Base-by-base conservation (phyloP, 1,140 invertebrate species). In the Acromyrmex charruanus region DNA sequence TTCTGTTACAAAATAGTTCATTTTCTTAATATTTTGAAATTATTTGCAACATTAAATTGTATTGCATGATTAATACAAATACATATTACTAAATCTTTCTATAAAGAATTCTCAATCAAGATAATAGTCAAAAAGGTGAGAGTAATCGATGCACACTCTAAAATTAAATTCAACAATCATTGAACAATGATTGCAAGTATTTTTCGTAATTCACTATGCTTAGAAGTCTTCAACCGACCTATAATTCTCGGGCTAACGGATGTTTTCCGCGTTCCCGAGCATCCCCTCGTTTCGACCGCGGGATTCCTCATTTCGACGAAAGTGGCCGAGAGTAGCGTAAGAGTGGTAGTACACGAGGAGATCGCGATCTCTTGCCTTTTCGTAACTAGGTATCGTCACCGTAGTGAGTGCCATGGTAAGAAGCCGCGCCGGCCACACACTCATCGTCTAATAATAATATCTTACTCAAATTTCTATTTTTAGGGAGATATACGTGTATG, bases 401-500 rank as follows among this genome's bases (percentile, higher is more conserved):
- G 53, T 58, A 51, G 58, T 75, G 61, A 59, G 39, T 51, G 53
- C 49, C 71, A 82, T 55, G 86, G 39, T 69, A 51, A 69, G 77
- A 75, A 77, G 25, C 58, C 49, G 74, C 18, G 75, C 80, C 14
- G 84, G 65, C 69, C 39, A 84, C 69, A 88, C 90, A 91, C 90
- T 91, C 90, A 91, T 91, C 87, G 72, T 53, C 90, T 91, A 91
- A 89, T 91, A 89, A 91, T 91, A 91, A 81, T 28, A 88, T 84
- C 90, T 91, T 89, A 90, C 90, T 91, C 90, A 88, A 91, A 91
- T 91, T 89, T 88, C 90, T 91, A 91, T 91, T 91, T 91, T 91
- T 91, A 91, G 77, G 66, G 49, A 55, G 55, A 84, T 75, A 51
- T 90, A 85, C 39, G 58, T 69, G 72, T 39, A 61, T 77, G 74